Evolutionary conservation across 2,797 vertebrate species (phyloP).

Genomic region (Myiotriccus ornatus): DNA sequence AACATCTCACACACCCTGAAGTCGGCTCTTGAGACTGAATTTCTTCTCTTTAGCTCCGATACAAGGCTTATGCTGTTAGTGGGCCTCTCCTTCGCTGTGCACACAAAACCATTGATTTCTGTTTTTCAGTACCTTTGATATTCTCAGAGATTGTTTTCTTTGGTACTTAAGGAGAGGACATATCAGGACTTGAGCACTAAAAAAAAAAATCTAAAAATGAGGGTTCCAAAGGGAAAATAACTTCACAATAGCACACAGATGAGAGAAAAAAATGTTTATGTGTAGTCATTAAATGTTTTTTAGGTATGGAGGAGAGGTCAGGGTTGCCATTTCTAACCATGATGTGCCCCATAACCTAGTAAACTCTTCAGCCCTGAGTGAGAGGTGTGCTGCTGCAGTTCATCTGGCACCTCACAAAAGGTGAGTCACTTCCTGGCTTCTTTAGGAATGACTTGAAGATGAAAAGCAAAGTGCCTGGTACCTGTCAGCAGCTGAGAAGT

Average conservation of each 20-base stretch:
- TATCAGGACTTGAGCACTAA: neutral
- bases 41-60: neutral
- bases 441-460: neutral
- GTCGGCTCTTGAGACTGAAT: neutral
- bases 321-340: neutral
- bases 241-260: neutral
- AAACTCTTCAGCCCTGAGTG: neutral
- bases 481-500: neutral
- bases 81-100: neutral
- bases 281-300: neutral
- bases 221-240: neutral
- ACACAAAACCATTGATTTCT: neutral
- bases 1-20: neutral
- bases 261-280: neutral
- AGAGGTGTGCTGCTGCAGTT: rapidly evolving
- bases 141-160: neutral
- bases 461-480: neutral
- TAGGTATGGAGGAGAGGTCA: neutral
- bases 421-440: rapidly evolving
- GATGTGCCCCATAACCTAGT: neutral
- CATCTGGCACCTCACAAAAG: neutral
- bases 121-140: neutral
- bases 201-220: neutral
- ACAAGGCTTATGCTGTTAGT: neutral
- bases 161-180: neutral